Percentiles rank a stretch among this genome's conserved stretches.
Conservation (phyloP, 2,888 invertebrate genomes). For the Lacanobia wlatinum region DNA sequence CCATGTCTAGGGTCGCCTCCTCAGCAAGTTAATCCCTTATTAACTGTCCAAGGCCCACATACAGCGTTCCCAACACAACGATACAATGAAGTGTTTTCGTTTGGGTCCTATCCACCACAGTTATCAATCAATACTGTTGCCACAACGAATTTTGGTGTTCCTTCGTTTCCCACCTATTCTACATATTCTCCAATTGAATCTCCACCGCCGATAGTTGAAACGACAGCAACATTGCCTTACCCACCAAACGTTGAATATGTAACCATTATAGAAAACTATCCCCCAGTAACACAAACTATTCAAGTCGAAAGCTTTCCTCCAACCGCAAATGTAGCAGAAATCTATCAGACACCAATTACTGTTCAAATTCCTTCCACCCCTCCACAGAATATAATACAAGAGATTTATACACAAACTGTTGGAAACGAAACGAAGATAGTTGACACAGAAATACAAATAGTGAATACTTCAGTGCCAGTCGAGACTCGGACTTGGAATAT, state of each 20-base stretch:
- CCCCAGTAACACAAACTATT: constrained; percentile 12
- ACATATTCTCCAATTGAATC: constrained; percentile 7
- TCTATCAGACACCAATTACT: constrained; percentile 38
- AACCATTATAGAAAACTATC: constrained; percentile 33
- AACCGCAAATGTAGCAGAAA: constrained; percentile 17
- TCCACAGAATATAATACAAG: constrained; percentile 30
- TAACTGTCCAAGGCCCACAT: constrained; percentile 28
- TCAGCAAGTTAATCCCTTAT: constrained; percentile 36
- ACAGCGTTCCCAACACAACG: constrained; percentile 32
- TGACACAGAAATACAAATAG: constrained; percentile 22
- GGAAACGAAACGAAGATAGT: not conserved
- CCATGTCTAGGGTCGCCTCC: constrained; percentile 18
- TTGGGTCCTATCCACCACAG: constrained; percentile 14
- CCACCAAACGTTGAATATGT: constrained; percentile 35
- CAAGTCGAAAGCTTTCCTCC: constrained; percentile 7
- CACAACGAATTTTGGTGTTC: constrained; percentile 15
- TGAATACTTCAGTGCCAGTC: constrained; percentile 24
- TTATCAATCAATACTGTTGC: constrained; percentile 33
- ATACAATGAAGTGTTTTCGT: constrained; percentile 30
- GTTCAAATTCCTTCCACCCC: constrained; percentile 42
- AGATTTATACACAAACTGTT: constrained; percentile 8
- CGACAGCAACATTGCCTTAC: not conserved
- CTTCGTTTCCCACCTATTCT: constrained; percentile 2
- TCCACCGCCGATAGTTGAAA: constrained; percentile 1
- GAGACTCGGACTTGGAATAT: constrained; percentile 6